Conservation (phyloP, 2,888 invertebrate species). For the Clepsis dumicolana region DNA sequence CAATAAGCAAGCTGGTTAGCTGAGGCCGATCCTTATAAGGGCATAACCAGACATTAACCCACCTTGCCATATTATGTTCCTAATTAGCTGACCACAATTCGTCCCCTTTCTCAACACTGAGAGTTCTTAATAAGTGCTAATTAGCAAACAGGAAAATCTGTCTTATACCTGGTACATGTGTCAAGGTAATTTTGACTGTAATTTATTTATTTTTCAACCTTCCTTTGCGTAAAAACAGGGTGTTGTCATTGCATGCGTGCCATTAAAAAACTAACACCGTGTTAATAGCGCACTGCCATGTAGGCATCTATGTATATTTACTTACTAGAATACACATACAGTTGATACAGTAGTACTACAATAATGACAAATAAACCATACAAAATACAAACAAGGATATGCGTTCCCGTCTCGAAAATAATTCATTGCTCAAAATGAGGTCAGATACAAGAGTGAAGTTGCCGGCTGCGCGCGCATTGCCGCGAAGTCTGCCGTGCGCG, state of each 20-base stretch:
- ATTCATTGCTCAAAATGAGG: conserved; percentile 76
- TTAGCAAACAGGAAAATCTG: too few species aligned
- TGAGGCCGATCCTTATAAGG: too few species aligned
- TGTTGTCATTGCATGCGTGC: background rate
- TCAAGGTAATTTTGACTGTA: too few species aligned
- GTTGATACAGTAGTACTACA: background rate
- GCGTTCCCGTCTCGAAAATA: conserved; percentile 76
- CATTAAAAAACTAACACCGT: background rate
- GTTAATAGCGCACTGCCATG: background rate
- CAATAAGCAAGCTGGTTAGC: too few species aligned
- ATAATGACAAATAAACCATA: conserved; percentile 38
- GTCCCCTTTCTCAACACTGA: too few species aligned
- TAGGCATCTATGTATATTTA: background rate
- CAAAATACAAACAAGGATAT: conserved; percentile 53
- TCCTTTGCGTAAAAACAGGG: background rate
- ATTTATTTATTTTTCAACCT: background rate
- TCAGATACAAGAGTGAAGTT: conserved; percentile 65
- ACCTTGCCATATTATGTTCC: too few species aligned
- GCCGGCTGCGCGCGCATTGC: conserved; percentile 39
- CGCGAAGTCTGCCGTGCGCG: conserved; percentile 49
- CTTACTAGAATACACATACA: too few species aligned
- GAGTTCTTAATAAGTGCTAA: too few species aligned
- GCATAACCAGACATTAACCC: too few species aligned
- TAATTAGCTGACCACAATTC: too few species aligned
- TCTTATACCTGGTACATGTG: too few species aligned